A percentile compares a stretch with the other conserved stretches of the same genome.
phyloP scores from a whole-genome alignment of 2,888 invertebrate genomes.

The Torymus tubicola region DNA sequence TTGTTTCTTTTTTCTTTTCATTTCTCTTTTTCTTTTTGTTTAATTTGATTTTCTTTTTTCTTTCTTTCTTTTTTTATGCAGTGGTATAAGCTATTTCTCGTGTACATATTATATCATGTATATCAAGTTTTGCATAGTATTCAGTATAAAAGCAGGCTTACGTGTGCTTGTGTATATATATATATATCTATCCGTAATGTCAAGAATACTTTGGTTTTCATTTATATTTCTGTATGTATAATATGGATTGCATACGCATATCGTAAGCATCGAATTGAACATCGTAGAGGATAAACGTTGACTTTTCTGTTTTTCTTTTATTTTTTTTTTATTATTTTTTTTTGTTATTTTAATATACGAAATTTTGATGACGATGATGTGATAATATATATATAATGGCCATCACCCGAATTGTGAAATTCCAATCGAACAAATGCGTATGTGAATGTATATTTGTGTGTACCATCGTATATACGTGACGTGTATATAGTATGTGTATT shows the following conservation, averaged over 20 bases:
- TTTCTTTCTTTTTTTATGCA: conserved; percentile 10
- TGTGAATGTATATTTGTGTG: no score
- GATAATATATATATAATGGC: not conserved
- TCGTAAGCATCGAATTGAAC: not conserved
- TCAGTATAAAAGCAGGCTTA: conserved; percentile 29
- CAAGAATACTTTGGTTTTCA: no score
- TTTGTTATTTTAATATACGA: not conserved
- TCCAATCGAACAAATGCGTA: not conserved
- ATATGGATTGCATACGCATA: no score
- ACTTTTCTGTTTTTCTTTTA: conserved; percentile 54
- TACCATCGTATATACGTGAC: no score
- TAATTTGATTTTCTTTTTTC: not conserved
- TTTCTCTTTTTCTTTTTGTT: not conserved
- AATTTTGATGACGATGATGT: conserved; percentile 7
- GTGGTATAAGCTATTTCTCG: no score
- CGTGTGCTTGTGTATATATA: conserved; percentile 14
- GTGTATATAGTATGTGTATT: no score
- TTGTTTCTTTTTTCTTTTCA: conserved; percentile 3
- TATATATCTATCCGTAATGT: no score
- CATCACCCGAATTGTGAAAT: conserved; percentile 5
- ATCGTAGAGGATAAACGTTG: conserved; percentile 59
- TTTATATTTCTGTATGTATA: no score
- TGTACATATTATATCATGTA: no score
- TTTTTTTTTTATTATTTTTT: no score
- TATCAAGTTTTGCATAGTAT: not conserved